Evolutionary conservation across 2,113 vertebrate species (phyloP).

Genomic region (Anhinga anhinga): DNA sequence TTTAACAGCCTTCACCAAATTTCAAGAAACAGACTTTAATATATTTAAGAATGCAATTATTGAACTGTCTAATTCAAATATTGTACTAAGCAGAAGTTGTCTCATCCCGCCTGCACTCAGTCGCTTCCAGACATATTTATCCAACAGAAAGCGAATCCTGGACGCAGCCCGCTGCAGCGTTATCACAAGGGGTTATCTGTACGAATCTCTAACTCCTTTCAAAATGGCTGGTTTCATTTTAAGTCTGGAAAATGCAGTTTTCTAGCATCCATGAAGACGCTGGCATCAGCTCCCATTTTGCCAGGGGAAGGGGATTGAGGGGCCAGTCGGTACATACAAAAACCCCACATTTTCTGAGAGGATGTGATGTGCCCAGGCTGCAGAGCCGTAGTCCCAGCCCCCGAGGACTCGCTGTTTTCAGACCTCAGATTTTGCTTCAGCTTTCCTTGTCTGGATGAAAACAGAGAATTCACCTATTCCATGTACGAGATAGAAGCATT

Average conservation of each 20-base stretch:
- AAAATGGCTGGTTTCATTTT: not conserved
- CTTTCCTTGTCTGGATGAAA: not conserved
- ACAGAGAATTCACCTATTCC: not conserved
- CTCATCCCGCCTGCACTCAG: fast-evolving
- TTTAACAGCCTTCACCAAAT: not conserved
- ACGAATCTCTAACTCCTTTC: not conserved
- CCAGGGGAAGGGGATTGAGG: not conserved
- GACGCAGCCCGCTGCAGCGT: fast-evolving
- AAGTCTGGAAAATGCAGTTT: not conserved
- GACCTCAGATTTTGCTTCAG: not conserved
- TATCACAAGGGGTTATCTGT: not conserved
- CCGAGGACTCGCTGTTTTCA: not conserved
- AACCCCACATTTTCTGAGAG: fast-evolving
- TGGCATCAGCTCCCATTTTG: not conserved
- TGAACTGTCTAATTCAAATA: not conserved
- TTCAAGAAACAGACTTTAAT: not conserved
- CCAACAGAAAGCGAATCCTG: not conserved
- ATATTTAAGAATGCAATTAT: not conserved
- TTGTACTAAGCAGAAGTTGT: not conserved
- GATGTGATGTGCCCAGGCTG: fast-evolving
- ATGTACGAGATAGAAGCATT: fast-evolving
- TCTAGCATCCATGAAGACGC: not conserved
- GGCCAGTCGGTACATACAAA: fast-evolving
- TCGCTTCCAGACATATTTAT: not conserved
- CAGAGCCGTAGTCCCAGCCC: not conserved